Conservation (phyloP, 1,140 invertebrate genomes). For the Drosophila obscura region DNA sequence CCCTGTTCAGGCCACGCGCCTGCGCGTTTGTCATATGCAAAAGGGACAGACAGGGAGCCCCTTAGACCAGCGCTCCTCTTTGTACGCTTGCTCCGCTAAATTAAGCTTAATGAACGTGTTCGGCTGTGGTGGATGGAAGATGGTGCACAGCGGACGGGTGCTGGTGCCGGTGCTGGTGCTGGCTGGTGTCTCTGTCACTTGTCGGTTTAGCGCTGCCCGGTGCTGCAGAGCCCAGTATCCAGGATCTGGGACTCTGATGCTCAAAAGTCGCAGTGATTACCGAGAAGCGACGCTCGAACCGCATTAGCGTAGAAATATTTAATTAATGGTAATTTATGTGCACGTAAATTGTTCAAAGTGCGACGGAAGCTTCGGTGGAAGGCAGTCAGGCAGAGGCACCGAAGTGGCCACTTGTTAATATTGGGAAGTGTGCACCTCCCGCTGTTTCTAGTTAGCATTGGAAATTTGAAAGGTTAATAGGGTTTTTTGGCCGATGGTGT, state of each 20-base stretch:
- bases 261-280: conserved; percentile 76
- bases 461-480: conserved; percentile 72
- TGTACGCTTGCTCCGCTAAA: conserved; percentile 49
- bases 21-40: conserved; percentile 79
- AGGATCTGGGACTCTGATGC: conserved; percentile 9
- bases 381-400: conserved; percentile 41
- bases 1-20: conserved; percentile 50
- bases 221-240: conserved; percentile 16
- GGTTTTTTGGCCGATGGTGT: conserved; percentile 46
- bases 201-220: conserved; percentile 54
- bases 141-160: background rate
- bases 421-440: conserved; percentile 38
- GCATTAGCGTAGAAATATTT: conserved; percentile 80
- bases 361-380: conserved; percentile 47
- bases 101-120: conserved; percentile 80
- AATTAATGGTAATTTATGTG: conserved; percentile 81
- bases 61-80: conserved; percentile 12
- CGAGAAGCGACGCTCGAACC: conserved; percentile 18
- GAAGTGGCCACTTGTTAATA: background rate
- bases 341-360: conserved; percentile 79
- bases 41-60: conserved; percentile 39
- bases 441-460: conserved; percentile 74
- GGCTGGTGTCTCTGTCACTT: conserved; percentile 64
- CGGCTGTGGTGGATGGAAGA: conserved; percentile 42
- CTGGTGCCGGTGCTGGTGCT: too few species aligned